Evolutionary conservation across 2,113 vertebrate species (phyloP).

Genomic region (Orycteropus afer): DNA sequence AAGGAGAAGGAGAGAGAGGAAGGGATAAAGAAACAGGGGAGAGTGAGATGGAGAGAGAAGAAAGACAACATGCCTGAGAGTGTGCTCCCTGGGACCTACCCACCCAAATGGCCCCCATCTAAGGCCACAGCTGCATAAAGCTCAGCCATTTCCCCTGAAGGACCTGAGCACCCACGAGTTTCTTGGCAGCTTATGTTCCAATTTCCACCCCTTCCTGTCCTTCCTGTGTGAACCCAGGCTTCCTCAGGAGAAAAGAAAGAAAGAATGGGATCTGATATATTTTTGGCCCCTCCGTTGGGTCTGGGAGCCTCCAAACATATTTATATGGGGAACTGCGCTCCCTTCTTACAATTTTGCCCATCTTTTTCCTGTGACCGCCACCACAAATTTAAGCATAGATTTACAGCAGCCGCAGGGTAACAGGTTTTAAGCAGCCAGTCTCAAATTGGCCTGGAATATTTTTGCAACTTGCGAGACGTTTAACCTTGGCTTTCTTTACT

Average conservation of each 20-base stretch:
- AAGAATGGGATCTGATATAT: not conserved
- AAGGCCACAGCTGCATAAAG: not conserved
- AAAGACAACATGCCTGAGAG: not conserved
- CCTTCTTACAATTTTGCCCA: not conserved
- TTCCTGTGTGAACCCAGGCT: not conserved
- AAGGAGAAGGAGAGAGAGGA: too few species aligned
- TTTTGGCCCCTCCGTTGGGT: not conserved
- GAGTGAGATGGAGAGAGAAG: too few species aligned
- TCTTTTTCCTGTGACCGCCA: not conserved
- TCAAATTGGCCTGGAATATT: not conserved
- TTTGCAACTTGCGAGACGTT: not conserved
- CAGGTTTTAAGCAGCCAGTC: not conserved
- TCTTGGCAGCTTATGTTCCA: not conserved
- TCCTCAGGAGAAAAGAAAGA: not conserved
- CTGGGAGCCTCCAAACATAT: not conserved
- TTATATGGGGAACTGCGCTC: not conserved
- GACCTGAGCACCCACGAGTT: not conserved
- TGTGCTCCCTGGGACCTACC: not conserved
- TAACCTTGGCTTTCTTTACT: not conserved
- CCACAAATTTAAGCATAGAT: constrained; percentile 24
- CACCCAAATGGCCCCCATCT: not conserved
- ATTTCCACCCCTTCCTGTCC: not conserved
- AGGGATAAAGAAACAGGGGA: too few species aligned
- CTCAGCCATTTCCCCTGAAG: not conserved
- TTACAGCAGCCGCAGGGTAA: not conserved